Evolutionary conservation across 2,888 invertebrate species (phyloP).

Genomic region (Lasioglossum marginatum): DNA sequence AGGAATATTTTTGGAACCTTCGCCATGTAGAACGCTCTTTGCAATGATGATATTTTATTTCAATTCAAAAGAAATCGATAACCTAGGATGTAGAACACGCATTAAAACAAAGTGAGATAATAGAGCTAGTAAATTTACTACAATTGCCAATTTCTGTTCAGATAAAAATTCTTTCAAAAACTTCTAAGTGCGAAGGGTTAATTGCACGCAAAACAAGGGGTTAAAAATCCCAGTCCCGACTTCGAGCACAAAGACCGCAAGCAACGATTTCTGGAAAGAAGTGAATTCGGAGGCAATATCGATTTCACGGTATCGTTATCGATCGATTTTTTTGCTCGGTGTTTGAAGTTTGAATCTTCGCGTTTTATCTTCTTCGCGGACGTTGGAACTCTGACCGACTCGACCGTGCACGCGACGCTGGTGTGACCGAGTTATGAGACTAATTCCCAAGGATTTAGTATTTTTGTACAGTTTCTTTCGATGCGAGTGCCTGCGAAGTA

Average conservation of each 20-base stretch:
- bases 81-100: not conserved
- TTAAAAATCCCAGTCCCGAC: not conserved
- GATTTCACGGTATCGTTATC: conserved; percentile 19
- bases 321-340: not conserved
- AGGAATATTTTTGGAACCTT: not conserved
- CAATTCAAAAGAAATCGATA: not conserved
- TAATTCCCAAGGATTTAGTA: conserved; percentile 2
- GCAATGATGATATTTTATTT: not conserved
- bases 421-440: conserved; percentile 23
- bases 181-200: too few species aligned
- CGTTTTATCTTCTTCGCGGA: not conserved
- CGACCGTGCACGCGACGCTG: conserved; percentile 6
- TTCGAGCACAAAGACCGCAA: not conserved
- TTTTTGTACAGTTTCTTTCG: not conserved
- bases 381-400: not conserved
- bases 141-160: too few species aligned
- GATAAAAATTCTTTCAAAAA: too few species aligned
- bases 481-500: not conserved
- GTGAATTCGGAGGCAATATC: not conserved
- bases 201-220: not conserved
- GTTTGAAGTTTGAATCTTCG: conserved; percentile 20
- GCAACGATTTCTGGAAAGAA: not conserved
- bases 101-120: not conserved
- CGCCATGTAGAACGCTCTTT: too few species aligned
- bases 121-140: too few species aligned